Conservation (phyloP, 2,113 vertebrate species). For the Eidolon helvum region DNA sequence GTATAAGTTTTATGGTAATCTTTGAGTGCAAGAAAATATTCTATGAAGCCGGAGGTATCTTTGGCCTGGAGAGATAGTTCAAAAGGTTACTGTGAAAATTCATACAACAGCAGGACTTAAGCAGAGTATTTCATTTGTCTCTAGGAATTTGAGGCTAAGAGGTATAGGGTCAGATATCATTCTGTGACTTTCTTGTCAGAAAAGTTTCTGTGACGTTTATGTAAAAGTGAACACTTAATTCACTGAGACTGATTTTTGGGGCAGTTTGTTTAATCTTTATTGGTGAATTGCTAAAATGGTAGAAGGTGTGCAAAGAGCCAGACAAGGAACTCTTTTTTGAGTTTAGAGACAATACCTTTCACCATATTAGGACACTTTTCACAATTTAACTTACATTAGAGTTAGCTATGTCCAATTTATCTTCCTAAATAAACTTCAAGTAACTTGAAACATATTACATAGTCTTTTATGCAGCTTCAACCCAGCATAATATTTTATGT, state of each 20-base stretch:
- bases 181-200: neutral
- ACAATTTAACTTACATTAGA: neutral
- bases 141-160: neutral
- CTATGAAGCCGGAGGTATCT: neutral
- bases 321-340: neutral
- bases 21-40: neutral
- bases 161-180: neutral
- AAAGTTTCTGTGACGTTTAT: neutral
- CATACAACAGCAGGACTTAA: neutral
- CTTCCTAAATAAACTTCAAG: neutral
- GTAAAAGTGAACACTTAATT: neutral
- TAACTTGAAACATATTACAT: neutral
- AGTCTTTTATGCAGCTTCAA: neutral
- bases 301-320: neutral
- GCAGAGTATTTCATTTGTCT: neutral
- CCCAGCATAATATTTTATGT: neutral
- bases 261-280: neutral
- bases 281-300: neutral
- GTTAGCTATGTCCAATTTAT: neutral
- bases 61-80: neutral
- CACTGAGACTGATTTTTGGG: neutral
- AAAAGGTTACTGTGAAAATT: neutral
- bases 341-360: neutral
- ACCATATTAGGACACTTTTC: neutral
- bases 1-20: neutral